Conservation (phyloP, 2,888 invertebrate species). For the Trichacis sp. region DNA sequence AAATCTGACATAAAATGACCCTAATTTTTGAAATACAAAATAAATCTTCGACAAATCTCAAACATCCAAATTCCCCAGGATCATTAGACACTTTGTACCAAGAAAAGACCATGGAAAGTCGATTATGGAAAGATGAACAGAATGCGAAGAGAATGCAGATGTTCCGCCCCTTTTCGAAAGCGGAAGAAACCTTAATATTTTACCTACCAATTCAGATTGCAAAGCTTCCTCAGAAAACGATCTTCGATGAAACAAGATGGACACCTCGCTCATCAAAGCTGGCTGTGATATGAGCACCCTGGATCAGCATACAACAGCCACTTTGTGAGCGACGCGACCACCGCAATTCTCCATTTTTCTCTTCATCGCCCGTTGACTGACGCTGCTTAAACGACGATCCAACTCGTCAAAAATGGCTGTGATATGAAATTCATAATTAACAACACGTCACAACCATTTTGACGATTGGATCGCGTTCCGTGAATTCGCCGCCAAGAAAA, state of each 20-base stretch:
- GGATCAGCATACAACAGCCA: constrained; percentile 85
- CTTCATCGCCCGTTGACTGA: constrained; percentile 23
- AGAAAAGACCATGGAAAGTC: constrained; percentile 9
- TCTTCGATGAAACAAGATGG: constrained; percentile 51
- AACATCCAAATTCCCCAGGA: too few species aligned
- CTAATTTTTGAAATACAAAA: too few species aligned
- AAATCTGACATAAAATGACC: too few species aligned
- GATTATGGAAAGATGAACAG: constrained; percentile 7
- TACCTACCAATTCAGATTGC: too few species aligned
- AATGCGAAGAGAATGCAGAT: constrained; percentile 27
- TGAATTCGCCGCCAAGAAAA: too few species aligned
- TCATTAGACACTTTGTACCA: too few species aligned
- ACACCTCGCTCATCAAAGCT: constrained; percentile 95
- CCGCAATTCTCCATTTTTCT: constrained; percentile 26
- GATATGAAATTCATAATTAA: constrained; percentile 69
- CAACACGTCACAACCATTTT: constrained; percentile 65
- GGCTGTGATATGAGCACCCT: constrained; percentile 90
- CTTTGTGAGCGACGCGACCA: constrained; percentile 83
- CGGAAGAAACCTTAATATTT: too few species aligned
- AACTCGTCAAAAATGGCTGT: constrained; percentile 97
- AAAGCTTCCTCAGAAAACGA: too few species aligned
- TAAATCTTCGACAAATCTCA: too few species aligned
- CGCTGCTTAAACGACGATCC: constrained; percentile 73
- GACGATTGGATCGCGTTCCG: constrained; percentile 44
- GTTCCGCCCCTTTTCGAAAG: constrained; percentile 17